These are phyloP conservation scores for Marisa cornuarietis DNA, from an alignment of 1,140 invertebrate genomes.

Conservation along the genomic window DNA sequence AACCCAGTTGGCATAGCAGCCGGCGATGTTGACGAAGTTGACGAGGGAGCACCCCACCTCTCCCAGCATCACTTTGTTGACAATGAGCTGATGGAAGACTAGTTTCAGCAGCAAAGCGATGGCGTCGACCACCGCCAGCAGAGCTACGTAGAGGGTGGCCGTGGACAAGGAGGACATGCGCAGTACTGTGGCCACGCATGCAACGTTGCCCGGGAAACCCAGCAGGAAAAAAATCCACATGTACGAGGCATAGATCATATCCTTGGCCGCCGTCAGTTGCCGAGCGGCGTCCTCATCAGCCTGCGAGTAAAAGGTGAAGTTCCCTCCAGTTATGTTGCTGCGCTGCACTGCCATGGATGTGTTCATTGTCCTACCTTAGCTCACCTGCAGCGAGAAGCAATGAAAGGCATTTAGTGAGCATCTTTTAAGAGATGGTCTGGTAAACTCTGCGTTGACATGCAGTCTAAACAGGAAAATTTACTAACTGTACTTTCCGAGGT, in stretches of 20 bases:
- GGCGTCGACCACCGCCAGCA: slow-evolving; percentile 45
- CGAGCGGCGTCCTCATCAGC: slow-evolving; percentile 2
- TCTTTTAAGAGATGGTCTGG: too few relatives aligned
- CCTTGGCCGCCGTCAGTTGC: background rate
- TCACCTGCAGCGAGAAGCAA: too few relatives aligned
- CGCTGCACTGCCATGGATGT: too few relatives aligned
- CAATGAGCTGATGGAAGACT: slow-evolving; percentile 34
- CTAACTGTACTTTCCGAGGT: too few relatives aligned
- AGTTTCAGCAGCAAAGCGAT: slow-evolving; percentile 41
- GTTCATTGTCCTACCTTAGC: too few relatives aligned
- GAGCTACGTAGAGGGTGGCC: slow-evolving; percentile 46
- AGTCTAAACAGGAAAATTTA: too few relatives aligned
- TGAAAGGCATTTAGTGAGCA: too few relatives aligned
- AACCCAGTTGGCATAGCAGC: slow-evolving; percentile 46
- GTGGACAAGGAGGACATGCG: slow-evolving; percentile 43
- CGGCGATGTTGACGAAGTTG: slow-evolving; percentile 15
- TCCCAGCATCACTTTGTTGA: slow-evolving; percentile 31
- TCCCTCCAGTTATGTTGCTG: too few relatives aligned
- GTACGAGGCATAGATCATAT: slow-evolving; percentile 40
- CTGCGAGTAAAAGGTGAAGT: too few relatives aligned
- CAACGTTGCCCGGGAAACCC: slow-evolving; percentile 45
- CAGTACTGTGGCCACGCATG: slow-evolving; percentile 41
- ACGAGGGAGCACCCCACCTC: slow-evolving; percentile 31
- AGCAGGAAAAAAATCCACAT: slow-evolving; percentile 43
- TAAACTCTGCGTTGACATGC: too few relatives aligned